Conservation (phyloP, 2,888 invertebrate genomes). For the Acanthosepion lycidas region DNA sequence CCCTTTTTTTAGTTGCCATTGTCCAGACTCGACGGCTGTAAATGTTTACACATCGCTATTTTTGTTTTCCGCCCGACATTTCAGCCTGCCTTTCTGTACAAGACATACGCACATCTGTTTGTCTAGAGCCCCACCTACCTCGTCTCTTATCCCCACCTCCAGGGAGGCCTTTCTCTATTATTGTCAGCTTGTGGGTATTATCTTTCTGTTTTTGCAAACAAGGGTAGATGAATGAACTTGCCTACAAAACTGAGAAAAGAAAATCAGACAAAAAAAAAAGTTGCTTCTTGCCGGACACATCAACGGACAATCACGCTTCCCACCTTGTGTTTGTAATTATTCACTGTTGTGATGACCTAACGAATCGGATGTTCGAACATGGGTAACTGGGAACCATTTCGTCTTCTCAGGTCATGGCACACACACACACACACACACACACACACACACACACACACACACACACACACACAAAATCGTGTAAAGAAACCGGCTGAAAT, state of each 20-base stretch:
- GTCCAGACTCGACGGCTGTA: slow-evolving; percentile 6
- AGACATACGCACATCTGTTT: slow-evolving; percentile 2
- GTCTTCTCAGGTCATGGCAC: too few relatives aligned
- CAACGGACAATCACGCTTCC: too few relatives aligned
- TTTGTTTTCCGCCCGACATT: neutral
- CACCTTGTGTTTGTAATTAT: neutral
- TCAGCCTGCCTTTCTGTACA: neutral
- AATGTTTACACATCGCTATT: slow-evolving; percentile 16
- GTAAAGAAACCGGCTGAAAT: neutral
- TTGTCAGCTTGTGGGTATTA: slow-evolving; percentile 2
- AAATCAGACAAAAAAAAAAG: too few relatives aligned
- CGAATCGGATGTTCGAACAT: neutral
- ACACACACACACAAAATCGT: too few relatives aligned
- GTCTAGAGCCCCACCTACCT: neutral
- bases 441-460: too few relatives aligned
- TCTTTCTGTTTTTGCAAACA: neutral
- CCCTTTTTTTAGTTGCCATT: neutral
- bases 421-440: too few relatives aligned
- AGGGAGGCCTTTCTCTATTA: neutral
- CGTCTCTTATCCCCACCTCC: neutral
- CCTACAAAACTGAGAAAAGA: too few relatives aligned
- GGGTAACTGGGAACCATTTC: neutral
- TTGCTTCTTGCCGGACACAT: too few relatives aligned
- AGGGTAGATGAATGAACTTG: too few relatives aligned
- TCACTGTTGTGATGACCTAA: neutral